Base-by-base conservation (phyloP, 2,113 vertebrate genomes). In the Gobio gobio region DNA sequence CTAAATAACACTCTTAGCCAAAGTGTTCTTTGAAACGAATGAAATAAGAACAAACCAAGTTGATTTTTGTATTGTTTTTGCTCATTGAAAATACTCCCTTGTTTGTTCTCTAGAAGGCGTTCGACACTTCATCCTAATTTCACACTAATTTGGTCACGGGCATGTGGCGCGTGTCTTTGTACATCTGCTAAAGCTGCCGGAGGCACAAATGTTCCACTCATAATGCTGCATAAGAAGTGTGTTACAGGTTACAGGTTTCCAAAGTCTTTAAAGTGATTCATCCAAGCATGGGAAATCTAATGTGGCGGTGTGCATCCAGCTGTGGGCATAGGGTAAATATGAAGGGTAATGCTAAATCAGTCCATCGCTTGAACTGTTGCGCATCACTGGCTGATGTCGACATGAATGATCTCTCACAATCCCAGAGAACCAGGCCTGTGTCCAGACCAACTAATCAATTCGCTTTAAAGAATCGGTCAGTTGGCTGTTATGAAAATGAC, bases 391-490 rank as follows among this genome's bases (percentile, higher is more conserved):
- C 26, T 76, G 47, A 72, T 72, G 75, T 20, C 1, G 20, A 78
- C 36, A n/a, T 5, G 56, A 78, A 58, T 10, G 10, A 40, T 79
- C n/a, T 10, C 14, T 43, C 40, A 63, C 40, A 47, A 63, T 76
- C 47, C 49, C 74, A 77, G 43, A 56, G 51, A 63, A 29, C 33
- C 24, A 54, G 45, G 24, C 10, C 18, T 29, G n/a, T 33, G n/a
- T 78, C 43, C 26, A 81, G 58, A 88, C 63, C 64, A 58, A 81
- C 59, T 76, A 54, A 81, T 84, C 47, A 78, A 84, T 88, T 43
- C 40, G 22, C 47, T 78, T 10, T 82, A 72, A 49, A 72, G 54
- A 83, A 78, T 16, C 9, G 54, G 74, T 78, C 64, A 29, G 59
- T 2, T 77, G 75, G 78, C 36, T 84, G 70, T 29, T 63, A 80